Conservation (phyloP, 1,140 invertebrate genomes). For the Homarus americanus region DNA sequence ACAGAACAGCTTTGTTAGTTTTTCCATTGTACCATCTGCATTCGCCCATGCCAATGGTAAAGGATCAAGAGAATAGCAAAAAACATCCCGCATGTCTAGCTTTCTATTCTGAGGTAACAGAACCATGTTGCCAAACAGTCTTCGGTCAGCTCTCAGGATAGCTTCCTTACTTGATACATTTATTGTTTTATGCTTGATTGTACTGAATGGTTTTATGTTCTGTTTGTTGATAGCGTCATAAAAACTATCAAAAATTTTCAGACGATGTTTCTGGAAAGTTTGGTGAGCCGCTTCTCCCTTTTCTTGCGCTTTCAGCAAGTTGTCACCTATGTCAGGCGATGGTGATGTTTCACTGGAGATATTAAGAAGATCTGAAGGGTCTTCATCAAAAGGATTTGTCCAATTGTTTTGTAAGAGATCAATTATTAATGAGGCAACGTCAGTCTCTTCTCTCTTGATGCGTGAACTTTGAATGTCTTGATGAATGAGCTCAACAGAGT, state of each 20-base stretch:
- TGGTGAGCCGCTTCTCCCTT: not conserved
- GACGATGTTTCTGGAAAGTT: not conserved
- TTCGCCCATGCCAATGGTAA: conserved; percentile 41
- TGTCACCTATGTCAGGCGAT: not conserved
- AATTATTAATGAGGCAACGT: conserved; percentile 2
- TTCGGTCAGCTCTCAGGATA: conserved; percentile 30
- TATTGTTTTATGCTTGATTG: not conserved
- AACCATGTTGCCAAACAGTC: conserved; percentile 11
- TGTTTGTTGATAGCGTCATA: conserved; percentile 21
- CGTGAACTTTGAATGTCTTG: not conserved
- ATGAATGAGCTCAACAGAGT: not conserved
- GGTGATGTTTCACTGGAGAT: not conserved
- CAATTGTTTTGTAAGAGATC: conserved; percentile 36
- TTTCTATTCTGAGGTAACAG: conserved; percentile 26
- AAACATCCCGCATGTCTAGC: conserved; percentile 32
- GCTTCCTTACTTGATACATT: not conserved
- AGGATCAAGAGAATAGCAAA: conserved; percentile 16
- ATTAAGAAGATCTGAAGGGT: not conserved
- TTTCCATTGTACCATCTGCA: conserved; percentile 17
- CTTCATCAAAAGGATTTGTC: not conserved
- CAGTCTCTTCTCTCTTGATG: conserved; percentile 24
- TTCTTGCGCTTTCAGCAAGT: conserved; percentile 32
- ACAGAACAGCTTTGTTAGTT: conserved; percentile 42
- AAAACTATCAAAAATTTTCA: conserved; percentile 7
- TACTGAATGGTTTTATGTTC: conserved; percentile 22